Base-by-base conservation (phyloP, 2,888 invertebrate species). In the Sturmia bella region DNA sequence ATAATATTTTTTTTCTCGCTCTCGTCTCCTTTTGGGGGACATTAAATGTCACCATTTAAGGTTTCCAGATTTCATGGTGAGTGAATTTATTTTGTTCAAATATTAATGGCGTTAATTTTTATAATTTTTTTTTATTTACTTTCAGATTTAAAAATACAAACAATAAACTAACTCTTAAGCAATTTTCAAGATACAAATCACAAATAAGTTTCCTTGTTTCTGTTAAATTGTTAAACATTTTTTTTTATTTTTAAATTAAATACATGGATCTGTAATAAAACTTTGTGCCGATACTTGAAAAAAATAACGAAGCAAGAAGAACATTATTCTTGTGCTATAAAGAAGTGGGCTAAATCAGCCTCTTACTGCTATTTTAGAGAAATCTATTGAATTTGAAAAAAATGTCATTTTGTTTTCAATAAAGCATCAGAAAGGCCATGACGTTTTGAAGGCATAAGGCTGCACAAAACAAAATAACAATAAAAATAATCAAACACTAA, bases 1-100 rank as follows among this genome's bases (percentile, higher is more conserved):
- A n/a, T 87, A 17, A n/a, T 37, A 50, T 5, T 57, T 21, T 45
- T 39, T 27, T 7, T 89, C 3, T 84, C n/a, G n/a, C n/a, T n/a
- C n/a, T n/a, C n/a, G n/a, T n/a, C n/a, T n/a, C n/a, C n/a, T 84
- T 68, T 85, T 87, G 56, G 19, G 17, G 86, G 87, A 50, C 84
- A 89, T 32, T 66, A 84, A 57, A 86, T 87, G 88, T 87, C 57
- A 43, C 17, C 39, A 39, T 70, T 39, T 59, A 45, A 66, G 56
- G 48, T 76, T 76, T 76, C 56, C 63, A 56, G 7, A 50, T 19
- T 52, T 41, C 32, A 54, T 12, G 48, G 63, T 63, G 48, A 64
- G 63, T 63, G 48, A 64, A 56, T 19, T n/a, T 63, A 12, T 15
- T 5, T 32, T 7, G 9, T 6, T 48, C 6, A 6, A 39, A 41